These are phyloP conservation scores for Solea solea DNA, from an alignment of 2,113 vertebrate genomes.

Conservation along the genomic window DNA sequence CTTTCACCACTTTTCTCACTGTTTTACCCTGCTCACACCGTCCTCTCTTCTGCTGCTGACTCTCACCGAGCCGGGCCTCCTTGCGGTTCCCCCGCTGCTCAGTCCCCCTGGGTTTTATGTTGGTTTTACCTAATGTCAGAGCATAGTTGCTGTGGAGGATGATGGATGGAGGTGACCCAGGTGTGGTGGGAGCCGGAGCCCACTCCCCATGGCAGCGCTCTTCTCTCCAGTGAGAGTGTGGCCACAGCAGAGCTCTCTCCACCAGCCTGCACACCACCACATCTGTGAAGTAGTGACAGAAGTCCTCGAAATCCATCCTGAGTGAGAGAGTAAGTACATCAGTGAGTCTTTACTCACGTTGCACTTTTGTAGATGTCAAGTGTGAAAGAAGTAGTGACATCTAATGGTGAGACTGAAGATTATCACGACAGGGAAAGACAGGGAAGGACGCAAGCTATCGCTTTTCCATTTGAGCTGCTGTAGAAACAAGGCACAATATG, in stretches of 20 bases:
- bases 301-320: constrained; percentile 87
- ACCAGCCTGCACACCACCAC: constrained; percentile 82
- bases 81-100: constrained; percentile 60
- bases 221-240: constrained; percentile 79
- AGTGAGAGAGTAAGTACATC: not conserved
- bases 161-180: not conserved
- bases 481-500: too few relatives aligned
- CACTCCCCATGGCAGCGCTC: constrained; percentile 75
- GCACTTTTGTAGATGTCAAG: too few relatives aligned
- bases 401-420: too few relatives aligned
- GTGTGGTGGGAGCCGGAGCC: constrained; percentile 47
- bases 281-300: constrained; percentile 85
- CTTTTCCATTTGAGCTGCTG: too few relatives aligned
- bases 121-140: constrained; percentile 8
- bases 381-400: too few relatives aligned
- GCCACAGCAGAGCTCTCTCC: constrained; percentile 76
- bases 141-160: not conserved
- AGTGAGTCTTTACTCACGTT: too few relatives aligned
- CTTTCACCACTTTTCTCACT: constrained; percentile 15
- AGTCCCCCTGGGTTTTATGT: constrained; percentile 13
- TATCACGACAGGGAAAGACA: too few relatives aligned
- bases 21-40: not conserved
- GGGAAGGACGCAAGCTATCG: too few relatives aligned
- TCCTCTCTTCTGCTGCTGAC: constrained; percentile 21
- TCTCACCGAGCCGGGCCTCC: constrained; percentile 69